A percentile compares a stretch with the other conserved stretches of the same genome.
Conservation (phyloP, 2,113 vertebrate genomes). For the Colossoma macropomum region DNA sequence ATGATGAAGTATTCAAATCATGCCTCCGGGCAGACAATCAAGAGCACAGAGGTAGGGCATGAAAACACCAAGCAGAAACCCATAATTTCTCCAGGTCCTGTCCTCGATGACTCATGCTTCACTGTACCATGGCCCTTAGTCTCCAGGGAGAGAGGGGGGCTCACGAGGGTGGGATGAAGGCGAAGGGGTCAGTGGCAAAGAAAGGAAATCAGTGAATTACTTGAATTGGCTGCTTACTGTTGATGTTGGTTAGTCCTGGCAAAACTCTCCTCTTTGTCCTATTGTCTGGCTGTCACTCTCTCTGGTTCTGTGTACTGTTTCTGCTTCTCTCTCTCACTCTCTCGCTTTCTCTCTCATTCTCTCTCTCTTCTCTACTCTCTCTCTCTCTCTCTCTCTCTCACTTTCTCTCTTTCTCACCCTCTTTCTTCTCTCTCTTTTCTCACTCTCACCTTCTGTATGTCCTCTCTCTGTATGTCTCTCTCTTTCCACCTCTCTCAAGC, state of each 20-base stretch:
- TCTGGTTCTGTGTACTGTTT: neutral
- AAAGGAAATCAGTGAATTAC: neutral
- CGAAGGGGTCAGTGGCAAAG: neutral
- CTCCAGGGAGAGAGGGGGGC: neutral
- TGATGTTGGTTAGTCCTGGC: constrained; percentile 1
- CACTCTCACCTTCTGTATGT: too few species aligned
- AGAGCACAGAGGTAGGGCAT: constrained; percentile 11
- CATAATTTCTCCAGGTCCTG: constrained; percentile 13
- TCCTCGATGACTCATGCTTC: constrained; percentile 17
- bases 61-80: constrained; percentile 16
- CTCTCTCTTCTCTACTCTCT: neutral
- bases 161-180: neutral
- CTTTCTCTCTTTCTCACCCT: neutral
- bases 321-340: neutral
- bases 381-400: neutral
- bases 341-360: neutral
- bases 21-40: constrained; percentile 43
- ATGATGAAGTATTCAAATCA: constrained; percentile 37
- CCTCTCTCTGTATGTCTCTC: too few species aligned
- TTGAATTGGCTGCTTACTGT: constrained; percentile 13
- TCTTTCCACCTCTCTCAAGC: neutral
- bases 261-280: neutral
- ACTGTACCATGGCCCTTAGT: neutral
- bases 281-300: neutral
- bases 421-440: neutral